Percentiles rank a stretch among this genome's conserved stretches.
Conservation (phyloP, 1,140 invertebrate species). For the Papilio polyxenes region DNA sequence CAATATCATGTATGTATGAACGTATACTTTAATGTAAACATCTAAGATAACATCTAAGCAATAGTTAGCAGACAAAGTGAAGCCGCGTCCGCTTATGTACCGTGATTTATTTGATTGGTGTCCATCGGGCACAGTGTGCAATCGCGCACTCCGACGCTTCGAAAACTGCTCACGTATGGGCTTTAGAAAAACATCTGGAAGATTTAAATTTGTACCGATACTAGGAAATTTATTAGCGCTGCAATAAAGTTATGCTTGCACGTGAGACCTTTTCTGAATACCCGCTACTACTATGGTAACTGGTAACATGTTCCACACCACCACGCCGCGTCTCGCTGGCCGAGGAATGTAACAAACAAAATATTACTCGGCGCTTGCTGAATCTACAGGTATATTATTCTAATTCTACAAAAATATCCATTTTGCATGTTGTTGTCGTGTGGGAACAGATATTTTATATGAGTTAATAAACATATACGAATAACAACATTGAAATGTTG, state of each 20-base stretch:
- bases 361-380: no score
- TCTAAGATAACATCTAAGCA: neutral
- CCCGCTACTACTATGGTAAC: neutral
- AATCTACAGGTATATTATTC: no score
- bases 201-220: conserved; percentile 43
- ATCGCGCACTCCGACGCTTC: conserved; percentile 7
- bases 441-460: no score
- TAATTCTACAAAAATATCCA: no score
- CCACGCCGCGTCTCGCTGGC: neutral
- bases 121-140: conserved; percentile 24
- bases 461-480: no score
- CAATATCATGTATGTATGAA: neutral
- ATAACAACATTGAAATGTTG: no score
- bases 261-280: conserved; percentile 33
- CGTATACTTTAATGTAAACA: neutral
- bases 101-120: conserved; percentile 27
- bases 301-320: neutral
- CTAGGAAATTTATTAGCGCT: conserved; percentile 49
- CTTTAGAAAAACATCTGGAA: conserved; percentile 48
- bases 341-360: no score
- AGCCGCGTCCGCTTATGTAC: conserved; percentile 5
- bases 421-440: no score
- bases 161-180: conserved; percentile 45
- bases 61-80: neutral
- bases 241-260: conserved; percentile 49